Evolutionary conservation across 2,113 vertebrate genomes (phyloP).

Genomic region (Nibea coibor): DNA sequence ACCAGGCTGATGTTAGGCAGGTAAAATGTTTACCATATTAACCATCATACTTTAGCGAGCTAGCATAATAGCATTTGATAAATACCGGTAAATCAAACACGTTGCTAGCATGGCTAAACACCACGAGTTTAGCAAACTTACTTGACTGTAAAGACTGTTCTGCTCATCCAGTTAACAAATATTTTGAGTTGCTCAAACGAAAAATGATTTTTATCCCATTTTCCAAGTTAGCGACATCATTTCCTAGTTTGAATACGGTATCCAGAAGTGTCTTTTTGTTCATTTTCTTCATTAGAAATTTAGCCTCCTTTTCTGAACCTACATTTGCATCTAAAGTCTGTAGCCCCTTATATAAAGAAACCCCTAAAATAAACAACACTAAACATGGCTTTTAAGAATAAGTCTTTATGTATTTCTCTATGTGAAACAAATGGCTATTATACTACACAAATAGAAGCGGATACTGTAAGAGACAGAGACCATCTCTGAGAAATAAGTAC

Average conservation of each 20-base stretch:
- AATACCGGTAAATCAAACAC: too few relatives aligned
- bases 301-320: neutral
- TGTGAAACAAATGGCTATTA: constrained; percentile 85
- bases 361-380: constrained; percentile 61
- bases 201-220: neutral
- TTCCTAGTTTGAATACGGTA: neutral
- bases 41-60: too few relatives aligned
- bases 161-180: neutral
- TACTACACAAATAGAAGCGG: constrained; percentile 86
- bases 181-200: neutral
- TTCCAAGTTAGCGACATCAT: neutral
- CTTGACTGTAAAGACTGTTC: neutral
- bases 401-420: constrained; percentile 83
- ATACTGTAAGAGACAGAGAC: constrained; percentile 82
- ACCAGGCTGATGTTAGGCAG: too few relatives aligned
- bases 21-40: too few relatives aligned
- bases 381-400: constrained; percentile 82
- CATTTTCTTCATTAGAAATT: neutral
- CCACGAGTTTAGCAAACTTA: neutral
- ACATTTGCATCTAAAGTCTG: constrained; percentile 4
- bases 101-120: neutral
- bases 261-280: neutral
- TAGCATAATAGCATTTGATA: too few relatives aligned
- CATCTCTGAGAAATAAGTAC: constrained; percentile 81
- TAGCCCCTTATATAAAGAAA: neutral